Evolutionary conservation across 2,113 vertebrate species (phyloP).

Genomic region (Arenaria interpres): DNA sequence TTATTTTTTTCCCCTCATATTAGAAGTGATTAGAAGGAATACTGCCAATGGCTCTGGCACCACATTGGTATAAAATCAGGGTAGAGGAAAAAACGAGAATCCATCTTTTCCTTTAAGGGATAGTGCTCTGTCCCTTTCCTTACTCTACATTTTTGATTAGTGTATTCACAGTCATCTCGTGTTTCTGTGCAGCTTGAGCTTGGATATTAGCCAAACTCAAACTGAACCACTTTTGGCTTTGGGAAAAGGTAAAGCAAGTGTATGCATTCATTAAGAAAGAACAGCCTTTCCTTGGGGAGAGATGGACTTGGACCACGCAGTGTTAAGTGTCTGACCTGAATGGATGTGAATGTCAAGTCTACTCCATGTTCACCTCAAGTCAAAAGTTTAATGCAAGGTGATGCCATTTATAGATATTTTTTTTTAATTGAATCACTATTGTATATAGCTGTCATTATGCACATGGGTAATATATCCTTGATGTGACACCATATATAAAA

Average conservation of each 20-base stretch:
- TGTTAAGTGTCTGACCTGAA: slow-evolving; percentile 68
- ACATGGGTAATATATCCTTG: slow-evolving; percentile 3
- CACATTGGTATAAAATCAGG: neutral
- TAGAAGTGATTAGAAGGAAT: neutral
- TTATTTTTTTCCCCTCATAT: neutral
- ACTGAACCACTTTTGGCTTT: slow-evolving; percentile 38
- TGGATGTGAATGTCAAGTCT: slow-evolving; percentile 65
- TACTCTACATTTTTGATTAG: slow-evolving; percentile 56
- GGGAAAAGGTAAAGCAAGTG: slow-evolving; percentile 56
- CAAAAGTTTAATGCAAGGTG: slow-evolving; percentile 61
- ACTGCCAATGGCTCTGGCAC: neutral
- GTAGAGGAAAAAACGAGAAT: neutral
- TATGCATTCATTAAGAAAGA: slow-evolving; percentile 69
- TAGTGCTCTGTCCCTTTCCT: neutral
- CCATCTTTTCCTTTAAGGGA: neutral
- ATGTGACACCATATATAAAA: neutral
- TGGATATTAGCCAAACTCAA: slow-evolving; percentile 68
- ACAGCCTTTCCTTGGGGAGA: slow-evolving; percentile 65
- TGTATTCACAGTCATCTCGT: slow-evolving; percentile 64
- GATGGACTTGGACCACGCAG: neutral
- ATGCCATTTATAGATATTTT: slow-evolving; percentile 54
- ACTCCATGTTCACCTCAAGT: slow-evolving; percentile 19
- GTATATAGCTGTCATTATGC: slow-evolving; percentile 3
- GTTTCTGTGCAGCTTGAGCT: slow-evolving; percentile 46
- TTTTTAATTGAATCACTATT: slow-evolving; percentile 16